Conservation (phyloP, 2,797 vertebrate species). For the Babyrousa celebensis region DNA sequence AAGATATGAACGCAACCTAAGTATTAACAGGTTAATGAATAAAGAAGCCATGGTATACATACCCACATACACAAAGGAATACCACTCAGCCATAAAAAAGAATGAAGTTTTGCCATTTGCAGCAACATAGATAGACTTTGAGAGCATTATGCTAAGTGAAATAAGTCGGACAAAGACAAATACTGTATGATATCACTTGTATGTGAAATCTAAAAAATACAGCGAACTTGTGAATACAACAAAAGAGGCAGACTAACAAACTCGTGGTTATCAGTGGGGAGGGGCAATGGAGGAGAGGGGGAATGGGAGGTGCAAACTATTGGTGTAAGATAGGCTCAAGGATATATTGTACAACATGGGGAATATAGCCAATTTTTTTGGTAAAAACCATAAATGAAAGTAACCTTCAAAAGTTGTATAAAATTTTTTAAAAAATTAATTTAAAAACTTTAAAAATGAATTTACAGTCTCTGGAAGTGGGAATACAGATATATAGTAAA, state of each 20-base stretch:
- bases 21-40: background rate
- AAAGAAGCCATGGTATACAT: background rate
- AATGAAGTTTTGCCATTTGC: background rate
- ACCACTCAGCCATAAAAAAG: background rate
- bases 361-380: background rate
- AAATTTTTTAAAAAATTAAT: background rate
- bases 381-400: background rate
- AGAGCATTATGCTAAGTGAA: background rate
- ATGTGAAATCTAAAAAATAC: background rate
- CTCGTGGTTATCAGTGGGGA: background rate
- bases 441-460: background rate
- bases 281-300: background rate
- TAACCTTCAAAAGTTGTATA: background rate
- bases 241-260: background rate
- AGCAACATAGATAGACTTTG: background rate
- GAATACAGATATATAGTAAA: background rate
- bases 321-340: background rate
- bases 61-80: background rate
- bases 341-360: background rate
- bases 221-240: background rate
- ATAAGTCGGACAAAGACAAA: background rate
- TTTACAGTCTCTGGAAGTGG: background rate
- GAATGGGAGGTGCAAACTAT: background rate
- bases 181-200: background rate
- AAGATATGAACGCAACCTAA: background rate